Conservation (phyloP, 2,113 vertebrate genomes). For the Cariama cristata region DNA sequence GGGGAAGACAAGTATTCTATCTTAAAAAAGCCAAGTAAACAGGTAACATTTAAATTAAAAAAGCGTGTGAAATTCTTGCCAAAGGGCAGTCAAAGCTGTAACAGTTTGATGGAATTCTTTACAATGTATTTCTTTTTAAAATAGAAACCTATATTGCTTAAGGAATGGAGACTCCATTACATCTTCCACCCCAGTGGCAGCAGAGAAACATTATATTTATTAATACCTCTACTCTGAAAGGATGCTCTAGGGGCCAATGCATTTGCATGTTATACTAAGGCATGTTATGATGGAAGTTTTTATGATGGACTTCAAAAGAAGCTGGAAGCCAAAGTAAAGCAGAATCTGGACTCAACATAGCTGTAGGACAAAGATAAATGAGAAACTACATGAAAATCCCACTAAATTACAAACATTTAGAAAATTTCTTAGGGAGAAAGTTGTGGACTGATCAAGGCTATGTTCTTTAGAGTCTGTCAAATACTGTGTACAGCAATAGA, state of each 20-base stretch:
- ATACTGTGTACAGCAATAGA: not conserved
- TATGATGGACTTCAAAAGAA: slow-evolving; percentile 35
- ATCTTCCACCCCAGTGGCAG: slow-evolving; percentile 40
- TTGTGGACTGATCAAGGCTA: not conserved
- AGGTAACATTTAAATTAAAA: slow-evolving; percentile 54
- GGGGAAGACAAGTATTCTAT: not conserved
- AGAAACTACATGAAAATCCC: slow-evolving; percentile 29
- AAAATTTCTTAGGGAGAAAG: not conserved
- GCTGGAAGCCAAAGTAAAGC: slow-evolving; percentile 55
- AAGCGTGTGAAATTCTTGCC: slow-evolving; percentile 6
- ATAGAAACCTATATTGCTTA: slow-evolving; percentile 30
- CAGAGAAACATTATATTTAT: slow-evolving; percentile 56
- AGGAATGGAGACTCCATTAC: slow-evolving; percentile 61
- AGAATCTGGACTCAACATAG: slow-evolving; percentile 7
- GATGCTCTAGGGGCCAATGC: slow-evolving; percentile 58
- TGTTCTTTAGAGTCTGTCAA: not conserved
- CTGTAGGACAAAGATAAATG: slow-evolving; percentile 40
- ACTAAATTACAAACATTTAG: slow-evolving; percentile 16
- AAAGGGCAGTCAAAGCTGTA: slow-evolving; percentile 36
- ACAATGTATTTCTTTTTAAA: slow-evolving; percentile 60
- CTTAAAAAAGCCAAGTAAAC: slow-evolving; percentile 31
- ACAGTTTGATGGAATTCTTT: slow-evolving; percentile 62
- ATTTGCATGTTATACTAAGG: slow-evolving; percentile 61
- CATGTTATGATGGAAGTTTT: slow-evolving; percentile 60
- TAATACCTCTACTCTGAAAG: slow-evolving; percentile 33